Evolutionary conservation across 2,888 invertebrate genomes (phyloP).

Genomic region (Cephalotes varians): DNA sequence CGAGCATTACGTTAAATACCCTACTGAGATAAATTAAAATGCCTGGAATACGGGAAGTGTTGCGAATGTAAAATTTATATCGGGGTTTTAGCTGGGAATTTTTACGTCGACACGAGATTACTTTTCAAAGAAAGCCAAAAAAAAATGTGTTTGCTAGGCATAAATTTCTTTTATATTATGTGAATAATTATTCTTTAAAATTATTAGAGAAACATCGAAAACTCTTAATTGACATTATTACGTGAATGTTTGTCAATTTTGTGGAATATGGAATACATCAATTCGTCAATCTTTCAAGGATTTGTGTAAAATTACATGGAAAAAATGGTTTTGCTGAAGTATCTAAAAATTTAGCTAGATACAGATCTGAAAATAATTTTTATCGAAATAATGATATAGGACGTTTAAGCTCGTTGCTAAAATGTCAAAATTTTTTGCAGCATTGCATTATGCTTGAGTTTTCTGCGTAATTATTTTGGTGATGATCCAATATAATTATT

Average conservation of each 20-base stretch:
- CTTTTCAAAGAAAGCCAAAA: conserved; percentile 19
- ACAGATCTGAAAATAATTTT: no score
- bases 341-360: no score
- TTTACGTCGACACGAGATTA: conserved; percentile 2
- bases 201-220: not conserved
- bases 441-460: no score
- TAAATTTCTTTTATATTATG: not conserved
- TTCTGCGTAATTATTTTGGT: no score
- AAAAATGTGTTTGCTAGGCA: not conserved
- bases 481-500: no score
- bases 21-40: conserved; percentile 37
- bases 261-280: no score
- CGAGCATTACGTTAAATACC: conserved; percentile 22
- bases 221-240: not conserved
- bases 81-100: not conserved
- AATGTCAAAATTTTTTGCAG: no score
- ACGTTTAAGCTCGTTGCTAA: no score
- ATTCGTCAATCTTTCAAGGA: no score
- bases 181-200: not conserved
- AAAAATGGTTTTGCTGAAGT: no score
- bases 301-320: not conserved
- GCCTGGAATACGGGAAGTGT: not conserved
- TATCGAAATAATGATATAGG: no score
- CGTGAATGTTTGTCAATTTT: not conserved
- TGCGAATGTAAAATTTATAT: conserved; percentile 19